Conservation (phyloP, 2,888 invertebrate species). For the Pachymerium ferrugineum region DNA sequence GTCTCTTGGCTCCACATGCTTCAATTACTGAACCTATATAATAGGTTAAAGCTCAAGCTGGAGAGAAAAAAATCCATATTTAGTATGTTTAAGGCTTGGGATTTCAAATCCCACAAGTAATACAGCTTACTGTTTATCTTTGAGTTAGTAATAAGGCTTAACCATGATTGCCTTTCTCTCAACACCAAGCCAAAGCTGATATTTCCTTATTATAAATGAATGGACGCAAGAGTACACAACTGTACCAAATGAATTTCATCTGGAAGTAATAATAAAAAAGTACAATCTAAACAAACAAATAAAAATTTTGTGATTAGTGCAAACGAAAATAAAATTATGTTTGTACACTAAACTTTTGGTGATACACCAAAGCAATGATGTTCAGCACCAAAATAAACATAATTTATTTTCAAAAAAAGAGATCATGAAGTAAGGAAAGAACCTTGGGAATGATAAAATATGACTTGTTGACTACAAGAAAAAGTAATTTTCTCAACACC, state of each 20-base stretch:
- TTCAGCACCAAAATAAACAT: not conserved
- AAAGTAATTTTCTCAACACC: not conserved
- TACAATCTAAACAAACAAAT: not conserved
- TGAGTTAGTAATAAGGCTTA: slow-evolving; percentile 1
- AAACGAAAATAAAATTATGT: not conserved
- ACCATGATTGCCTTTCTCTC: slow-evolving; percentile 1
- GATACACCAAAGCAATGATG: not conserved
- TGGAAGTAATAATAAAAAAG: not conserved
- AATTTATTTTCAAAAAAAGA: not conserved
- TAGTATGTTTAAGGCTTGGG: not conserved
- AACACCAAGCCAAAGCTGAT: not conserved
- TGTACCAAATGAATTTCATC: not conserved
- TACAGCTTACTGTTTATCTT: slow-evolving; percentile 6
- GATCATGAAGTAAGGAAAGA: not conserved
- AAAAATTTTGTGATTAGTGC: not conserved
- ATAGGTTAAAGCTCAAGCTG: no score
- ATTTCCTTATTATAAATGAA: not conserved
- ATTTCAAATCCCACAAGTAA: slow-evolving; percentile 1
- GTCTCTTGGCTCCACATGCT: no score
- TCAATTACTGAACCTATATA: no score
- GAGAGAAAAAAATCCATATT: not conserved
- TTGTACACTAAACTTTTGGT: not conserved
- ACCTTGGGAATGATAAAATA: slow-evolving; percentile 18
- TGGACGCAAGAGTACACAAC: not conserved
- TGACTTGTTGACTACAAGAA: slow-evolving; percentile 2